Base-by-base conservation (phyloP, 2,888 invertebrate species). In the Crematogaster levior region DNA sequence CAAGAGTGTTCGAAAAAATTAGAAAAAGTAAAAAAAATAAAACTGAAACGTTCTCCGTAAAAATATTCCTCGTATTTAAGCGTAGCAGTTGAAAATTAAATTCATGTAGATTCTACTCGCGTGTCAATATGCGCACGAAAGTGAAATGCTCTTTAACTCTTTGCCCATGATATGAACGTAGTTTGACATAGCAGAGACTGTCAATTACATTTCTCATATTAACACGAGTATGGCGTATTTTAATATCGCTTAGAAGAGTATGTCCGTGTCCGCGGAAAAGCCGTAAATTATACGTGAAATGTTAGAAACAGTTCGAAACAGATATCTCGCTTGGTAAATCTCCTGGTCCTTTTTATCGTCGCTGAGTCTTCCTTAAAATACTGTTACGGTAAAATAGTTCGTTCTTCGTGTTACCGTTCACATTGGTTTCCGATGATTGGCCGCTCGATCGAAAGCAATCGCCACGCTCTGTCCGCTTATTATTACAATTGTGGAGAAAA, bases 341-440 rank as follows among this genome's bases (percentile, higher is more conserved):
- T 68, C 70, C 21, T 24, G 37, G 18, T 68, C 53, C 15, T 46
- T 15, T 43, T 21, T 3, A 21, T 51, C 34, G 34, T 15, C 10
- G 24, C 34, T 37, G 37, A 2, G n/a, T 9, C 27, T 18, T 60
- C 60, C 60, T 80, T 74, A 74, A 80, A 74, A 61, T 80, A 40
- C 48, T n/a, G 9, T 60, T 21, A 40, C 30, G 37, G 4, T 73
- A 80, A 60, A 80, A 80, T 30, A 40, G 48, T 48, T 61, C 58
- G 48, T 60, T 46, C 60, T 74, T 72, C 70, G 53, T 66, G 40
- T 21, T 48, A 37, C 53, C 60, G 53, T 84, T 77, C 82, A 87
- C 92, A 93, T 93, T 92, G 93, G 91, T 92, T 93, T 93, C 92
- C 93, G 90, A 93, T 93, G 93, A 93, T 93, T 93, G 92, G 92